These are phyloP conservation scores for Vannuccia rotundouncinata DNA, from an alignment of 2,888 invertebrate species.

Conservation along the genomic window DNA sequence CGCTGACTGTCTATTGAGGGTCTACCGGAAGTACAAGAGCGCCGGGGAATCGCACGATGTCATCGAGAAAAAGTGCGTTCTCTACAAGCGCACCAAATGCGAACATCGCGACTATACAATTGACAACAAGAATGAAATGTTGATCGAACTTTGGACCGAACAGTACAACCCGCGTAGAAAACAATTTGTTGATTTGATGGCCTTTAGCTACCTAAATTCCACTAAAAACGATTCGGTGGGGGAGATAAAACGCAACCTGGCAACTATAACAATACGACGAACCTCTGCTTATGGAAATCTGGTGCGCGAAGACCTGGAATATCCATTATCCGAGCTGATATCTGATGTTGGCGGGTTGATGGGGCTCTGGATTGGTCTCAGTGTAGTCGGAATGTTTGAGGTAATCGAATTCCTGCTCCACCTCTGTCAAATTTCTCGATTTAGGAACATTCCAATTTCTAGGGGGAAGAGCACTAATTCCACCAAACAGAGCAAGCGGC, in stretches of 20 bases:
- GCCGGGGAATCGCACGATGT: background rate
- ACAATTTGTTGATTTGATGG: background rate
- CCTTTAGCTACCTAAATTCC: background rate
- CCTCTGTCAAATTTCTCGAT: background rate
- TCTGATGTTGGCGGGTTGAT: constrained; percentile 47
- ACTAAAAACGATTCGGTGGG: background rate
- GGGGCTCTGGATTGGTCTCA: constrained; percentile 45
- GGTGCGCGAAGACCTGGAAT: constrained; percentile 31
- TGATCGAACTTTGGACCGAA: constrained; percentile 15
- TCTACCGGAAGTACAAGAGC: background rate
- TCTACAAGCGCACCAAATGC: background rate
- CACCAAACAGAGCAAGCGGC: no score
- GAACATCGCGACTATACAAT: background rate
- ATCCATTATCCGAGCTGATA: constrained; percentile 43
- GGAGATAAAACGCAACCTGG: constrained; percentile 31
- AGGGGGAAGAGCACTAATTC: no score
- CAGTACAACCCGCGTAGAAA: background rate
- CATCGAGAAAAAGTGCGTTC: background rate
- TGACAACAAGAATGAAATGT: background rate
- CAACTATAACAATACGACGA: constrained; percentile 15
- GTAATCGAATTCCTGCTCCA: constrained; percentile 42
- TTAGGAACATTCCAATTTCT: no score
- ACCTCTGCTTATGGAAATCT: constrained; percentile 31
- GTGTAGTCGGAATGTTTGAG: constrained; percentile 43
- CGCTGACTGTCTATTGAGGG: background rate